Evolutionary conservation across 2,797 vertebrate genomes (phyloP), one percentile per base, ranked within the genome.

Genomic region (Acridotheres tristis): DNA sequence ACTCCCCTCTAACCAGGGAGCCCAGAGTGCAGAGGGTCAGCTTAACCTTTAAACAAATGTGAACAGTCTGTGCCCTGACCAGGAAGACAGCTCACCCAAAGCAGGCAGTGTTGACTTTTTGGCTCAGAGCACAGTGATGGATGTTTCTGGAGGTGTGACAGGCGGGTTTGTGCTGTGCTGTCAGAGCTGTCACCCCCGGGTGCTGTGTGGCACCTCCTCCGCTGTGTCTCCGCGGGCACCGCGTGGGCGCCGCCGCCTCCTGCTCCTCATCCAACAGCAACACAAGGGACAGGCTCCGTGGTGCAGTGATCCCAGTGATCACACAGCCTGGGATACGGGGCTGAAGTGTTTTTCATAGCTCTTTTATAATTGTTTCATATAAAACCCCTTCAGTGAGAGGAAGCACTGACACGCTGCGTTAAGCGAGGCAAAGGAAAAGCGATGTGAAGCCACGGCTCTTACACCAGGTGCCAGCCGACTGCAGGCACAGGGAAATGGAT

Each of bases 271-370:
- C 48, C 79, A 36, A 48, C 72, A 55, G 55, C n/a, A 29, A 8
- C 40, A 19, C 5, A 1, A 1, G 3, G 68, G 45, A 42, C 45
- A 36, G 30, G 62, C 66, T 82, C 51, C 17, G 3, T 3, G 1
- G 1, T 30, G 78, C 47, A 53, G 34, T 34, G 34, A 34, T 51
- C 16, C 5, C 23, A 54, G 40, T 23, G 25, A 54, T 36, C 54
- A 78, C 81, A 48, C 2, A 36, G 61, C 16, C 48, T 51, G 59
- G 30, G 67, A 79, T 16, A 26, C 0, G 1, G 25, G 57, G n/a
- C 74, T 74, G 50, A 73, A 90, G 63, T 40, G 9, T 21, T 89
- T 80, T 50, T 61, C 81, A 45, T 38, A 53, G 61, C 20, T 72
- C 66, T 74, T 50, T 48, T 71, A 2, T 51, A 91, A 94, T 65